Conservation (phyloP, 2,888 invertebrate species). For the Cephus rjabovi region DNA sequence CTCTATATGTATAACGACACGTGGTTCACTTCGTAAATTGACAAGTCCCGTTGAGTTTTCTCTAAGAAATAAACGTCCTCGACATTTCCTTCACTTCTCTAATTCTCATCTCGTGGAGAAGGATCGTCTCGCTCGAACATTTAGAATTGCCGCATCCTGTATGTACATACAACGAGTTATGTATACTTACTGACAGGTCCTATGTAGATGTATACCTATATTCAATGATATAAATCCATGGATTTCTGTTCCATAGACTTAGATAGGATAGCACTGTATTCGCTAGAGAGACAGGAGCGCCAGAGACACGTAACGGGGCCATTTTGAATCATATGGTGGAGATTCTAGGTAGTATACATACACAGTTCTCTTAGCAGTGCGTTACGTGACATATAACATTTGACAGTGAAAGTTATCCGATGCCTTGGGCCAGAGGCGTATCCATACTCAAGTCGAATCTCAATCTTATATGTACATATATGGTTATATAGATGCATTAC, state of each 20-base stretch:
- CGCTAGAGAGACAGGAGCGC: neutral
- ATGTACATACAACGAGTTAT: neutral
- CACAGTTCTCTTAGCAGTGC: neutral
- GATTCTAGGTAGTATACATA: neutral
- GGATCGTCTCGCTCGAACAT: neutral
- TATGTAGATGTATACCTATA: neutral
- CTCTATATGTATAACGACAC: neutral
- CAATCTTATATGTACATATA: neutral
- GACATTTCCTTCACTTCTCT: neutral
- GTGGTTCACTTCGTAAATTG: neutral
- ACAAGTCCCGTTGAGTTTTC: neutral
- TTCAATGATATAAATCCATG: neutral
- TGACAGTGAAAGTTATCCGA: constrained; percentile 56
- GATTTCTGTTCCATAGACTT: neutral
- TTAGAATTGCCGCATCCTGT: neutral
- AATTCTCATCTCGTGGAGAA: neutral
- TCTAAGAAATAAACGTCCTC: neutral
- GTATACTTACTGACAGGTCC: neutral
- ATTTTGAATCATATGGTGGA: neutral
- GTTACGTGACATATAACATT: constrained; percentile 48
- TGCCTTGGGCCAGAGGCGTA: constrained; percentile 2
- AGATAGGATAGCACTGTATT: neutral
- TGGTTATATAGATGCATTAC: neutral
- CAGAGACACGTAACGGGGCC: neutral
- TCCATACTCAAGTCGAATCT: neutral